These are phyloP conservation scores for Drosophila littoralis DNA, from an alignment of 1,140 invertebrate species.

Conservation along the genomic window DNA sequence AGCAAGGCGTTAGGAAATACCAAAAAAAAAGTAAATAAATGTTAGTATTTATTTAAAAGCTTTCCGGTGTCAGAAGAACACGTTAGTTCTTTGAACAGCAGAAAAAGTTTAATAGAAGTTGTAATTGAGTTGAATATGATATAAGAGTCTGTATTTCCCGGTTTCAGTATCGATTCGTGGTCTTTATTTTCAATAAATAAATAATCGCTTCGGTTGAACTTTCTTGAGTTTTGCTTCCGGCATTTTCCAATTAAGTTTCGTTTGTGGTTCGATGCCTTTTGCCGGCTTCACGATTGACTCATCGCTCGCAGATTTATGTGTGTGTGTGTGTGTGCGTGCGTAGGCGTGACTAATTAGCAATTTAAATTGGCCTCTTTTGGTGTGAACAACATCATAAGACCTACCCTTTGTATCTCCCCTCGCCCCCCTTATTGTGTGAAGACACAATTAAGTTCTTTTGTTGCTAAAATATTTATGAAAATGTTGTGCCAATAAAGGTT, in stretches of 20 bases:
- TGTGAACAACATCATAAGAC: slow-evolving; percentile 47
- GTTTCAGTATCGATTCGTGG: neutral
- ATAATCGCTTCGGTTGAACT: neutral
- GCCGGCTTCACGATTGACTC: slow-evolving; percentile 54
- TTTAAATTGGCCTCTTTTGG: slow-evolving; percentile 60
- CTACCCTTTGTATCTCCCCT: neutral
- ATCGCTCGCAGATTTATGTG: slow-evolving; percentile 9
- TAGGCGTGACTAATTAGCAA: slow-evolving; percentile 74
- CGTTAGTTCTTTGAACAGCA: too few relatives aligned
- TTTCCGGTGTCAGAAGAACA: too few relatives aligned
- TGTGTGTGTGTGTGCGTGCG: slow-evolving; percentile 10
- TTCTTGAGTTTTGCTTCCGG: slow-evolving; percentile 44
- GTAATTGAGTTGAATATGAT: neutral
- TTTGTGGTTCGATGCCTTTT: slow-evolving; percentile 47
- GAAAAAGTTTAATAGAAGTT: neutral
- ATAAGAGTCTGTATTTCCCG: neutral
- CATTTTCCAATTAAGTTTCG: slow-evolving; percentile 58
- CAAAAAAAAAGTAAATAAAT: too few relatives aligned
- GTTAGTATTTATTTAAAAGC: too few relatives aligned
- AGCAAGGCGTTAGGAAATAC: too few relatives aligned
- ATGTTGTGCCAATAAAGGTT: slow-evolving; percentile 44
- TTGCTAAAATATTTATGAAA: slow-evolving; percentile 64
- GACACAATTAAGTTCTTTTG: slow-evolving; percentile 13
- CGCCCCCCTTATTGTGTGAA: too few relatives aligned
- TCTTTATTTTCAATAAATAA: too few relatives aligned